Percentiles rank a stretch among this genome's conserved stretches.
Conservation (phyloP, 2,113 vertebrate species). For the Coreoperca whiteheadi region DNA sequence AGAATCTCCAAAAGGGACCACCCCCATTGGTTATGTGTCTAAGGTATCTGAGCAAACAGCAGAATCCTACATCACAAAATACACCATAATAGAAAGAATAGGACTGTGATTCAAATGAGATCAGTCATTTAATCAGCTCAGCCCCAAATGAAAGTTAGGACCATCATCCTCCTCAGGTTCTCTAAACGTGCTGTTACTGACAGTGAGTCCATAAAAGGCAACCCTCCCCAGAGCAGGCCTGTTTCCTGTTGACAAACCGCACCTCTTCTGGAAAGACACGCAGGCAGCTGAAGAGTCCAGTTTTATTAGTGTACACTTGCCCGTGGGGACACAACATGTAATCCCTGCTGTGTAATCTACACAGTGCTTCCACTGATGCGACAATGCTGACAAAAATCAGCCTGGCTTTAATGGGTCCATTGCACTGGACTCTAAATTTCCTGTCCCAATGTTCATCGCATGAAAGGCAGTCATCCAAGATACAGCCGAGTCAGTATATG, state of each 20-base stretch:
- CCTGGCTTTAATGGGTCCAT: neutral
- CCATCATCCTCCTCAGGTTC: conserved; percentile 49
- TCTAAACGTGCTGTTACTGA: conserved; percentile 23
- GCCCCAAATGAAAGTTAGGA: conserved; percentile 33
- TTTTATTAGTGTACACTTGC: conserved; percentile 24
- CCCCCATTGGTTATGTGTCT: neutral
- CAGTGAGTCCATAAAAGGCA: conserved; percentile 67
- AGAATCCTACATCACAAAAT: conserved; percentile 12
- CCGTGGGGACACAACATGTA: conserved; percentile 12
- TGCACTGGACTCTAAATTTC: conserved; percentile 5
- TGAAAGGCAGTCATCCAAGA: conserved; percentile 3
- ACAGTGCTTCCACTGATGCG: conserved; percentile 10
- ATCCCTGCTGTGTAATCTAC: conserved; percentile 29
- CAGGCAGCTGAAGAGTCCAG: conserved; percentile 11
- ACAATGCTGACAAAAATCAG: conserved; percentile 8
- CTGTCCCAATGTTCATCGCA: conserved; percentile 6
- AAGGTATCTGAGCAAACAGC: conserved; percentile 15
- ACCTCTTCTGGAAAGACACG: conserved; percentile 27
- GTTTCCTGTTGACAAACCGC: conserved; percentile 66
- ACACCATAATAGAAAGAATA: conserved; percentile 18
- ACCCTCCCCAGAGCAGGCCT: conserved; percentile 41
- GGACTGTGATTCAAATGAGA: conserved; percentile 7
- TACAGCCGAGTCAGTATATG: neutral
- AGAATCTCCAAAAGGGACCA: neutral
- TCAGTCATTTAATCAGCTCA: conserved; percentile 23